Base-by-base conservation (phyloP, 2,797 vertebrate species). In the Chaetophractus vellerosus region DNA sequence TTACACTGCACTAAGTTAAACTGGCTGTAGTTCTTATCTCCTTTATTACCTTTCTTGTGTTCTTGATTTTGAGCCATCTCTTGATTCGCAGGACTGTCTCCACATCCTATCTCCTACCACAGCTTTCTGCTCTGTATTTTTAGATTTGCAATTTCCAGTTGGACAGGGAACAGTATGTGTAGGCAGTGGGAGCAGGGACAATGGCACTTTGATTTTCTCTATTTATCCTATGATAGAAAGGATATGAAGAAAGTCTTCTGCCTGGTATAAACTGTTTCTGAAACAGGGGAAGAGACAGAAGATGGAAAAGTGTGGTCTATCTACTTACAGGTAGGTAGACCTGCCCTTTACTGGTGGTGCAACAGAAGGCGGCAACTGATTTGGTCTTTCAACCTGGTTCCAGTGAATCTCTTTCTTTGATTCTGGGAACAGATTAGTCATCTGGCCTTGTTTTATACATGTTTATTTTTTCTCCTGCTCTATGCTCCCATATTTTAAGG, bases 231-330 rank as follows among this genome's bases (percentile, higher is more conserved):
- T 61, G 68, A 38, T 80, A 12, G 31, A 63, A 36, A 82, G 52
- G 38, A 4, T 38, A 48, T 28, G 69, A 63, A 38, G 14, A 75
- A 63, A 38, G 14, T 48, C 90, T 95, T 90, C 23, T 93, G 75
- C 24, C 69, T 68, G 24, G 36, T 45, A 31, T 24, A 85, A 83
- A 69, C 31, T 87, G 71, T 85, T 94, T 91, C 52, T 81, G 33
- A 91, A 48, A 21, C 12, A 74, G 48, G 71, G 26, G 10, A 52
- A 52, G 84, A 88, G 36, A 68, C 3, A 61, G 38, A 85, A 59
- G 31, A 57, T 66, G 50, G 48, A 74, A 80, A 52, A 36, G 3
- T 36, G 2, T 68, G 19, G 1, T 33, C 36, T 38, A 9, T 24
- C 15, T 83, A 9, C 8, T 19, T 55, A n/a, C 1, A 64, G 85